Evolutionary conservation across 2,113 vertebrate genomes (phyloP).

Genomic region (Vulpes vulpes): DNA sequence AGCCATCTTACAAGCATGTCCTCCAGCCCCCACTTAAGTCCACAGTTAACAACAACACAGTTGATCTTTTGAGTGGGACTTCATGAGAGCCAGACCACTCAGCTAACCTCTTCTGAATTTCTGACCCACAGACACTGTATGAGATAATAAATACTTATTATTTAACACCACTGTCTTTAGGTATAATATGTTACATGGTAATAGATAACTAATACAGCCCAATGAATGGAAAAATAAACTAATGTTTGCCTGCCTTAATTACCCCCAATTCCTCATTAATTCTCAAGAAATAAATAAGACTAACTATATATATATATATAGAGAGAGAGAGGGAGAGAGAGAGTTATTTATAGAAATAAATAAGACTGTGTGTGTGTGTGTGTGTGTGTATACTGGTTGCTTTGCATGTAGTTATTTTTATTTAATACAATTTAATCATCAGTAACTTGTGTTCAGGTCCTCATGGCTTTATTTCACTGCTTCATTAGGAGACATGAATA

Average conservation of each 20-base stretch:
- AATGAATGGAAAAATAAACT: slow-evolving; percentile 46
- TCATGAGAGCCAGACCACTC: neutral
- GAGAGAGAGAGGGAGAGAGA: too few species aligned
- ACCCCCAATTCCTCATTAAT: neutral
- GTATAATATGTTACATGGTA: neutral
- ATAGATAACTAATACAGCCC: neutral
- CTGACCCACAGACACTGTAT: neutral
- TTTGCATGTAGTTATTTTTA: neutral
- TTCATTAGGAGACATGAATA: neutral
- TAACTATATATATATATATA: neutral
- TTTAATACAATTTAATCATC: slow-evolving; percentile 31
- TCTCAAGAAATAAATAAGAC: neutral
- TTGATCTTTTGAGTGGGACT: neutral
- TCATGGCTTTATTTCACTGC: neutral
- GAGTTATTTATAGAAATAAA: too few species aligned
- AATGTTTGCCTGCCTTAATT: neutral
- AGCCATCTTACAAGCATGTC: neutral
- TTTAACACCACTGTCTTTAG: neutral
- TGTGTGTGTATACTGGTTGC: neutral
- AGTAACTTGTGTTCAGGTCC: neutral
- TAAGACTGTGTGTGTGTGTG: too few species aligned
- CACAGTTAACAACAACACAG: neutral
- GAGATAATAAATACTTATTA: neutral
- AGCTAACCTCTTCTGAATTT: neutral
- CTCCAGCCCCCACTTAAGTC: neutral